Conservation (phyloP, 2,113 vertebrate genomes). For the Arothron firmamentum region DNA sequence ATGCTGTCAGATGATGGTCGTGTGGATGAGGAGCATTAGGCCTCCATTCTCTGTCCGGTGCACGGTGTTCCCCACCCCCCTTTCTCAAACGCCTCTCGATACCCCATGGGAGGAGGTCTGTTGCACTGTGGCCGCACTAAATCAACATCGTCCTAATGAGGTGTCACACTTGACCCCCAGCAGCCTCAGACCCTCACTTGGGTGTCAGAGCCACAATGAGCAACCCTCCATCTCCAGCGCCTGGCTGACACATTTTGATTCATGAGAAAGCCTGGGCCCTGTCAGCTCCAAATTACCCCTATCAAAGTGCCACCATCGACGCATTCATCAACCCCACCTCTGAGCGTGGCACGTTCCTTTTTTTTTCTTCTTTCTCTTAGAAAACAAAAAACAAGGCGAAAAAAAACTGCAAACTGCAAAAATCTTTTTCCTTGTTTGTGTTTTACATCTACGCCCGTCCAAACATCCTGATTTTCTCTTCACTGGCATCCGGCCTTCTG, state of each 20-base stretch:
- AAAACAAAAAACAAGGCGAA: not conserved
- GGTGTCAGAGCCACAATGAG: conserved; percentile 85
- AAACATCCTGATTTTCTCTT: conserved; percentile 8
- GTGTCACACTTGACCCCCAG: conserved; percentile 87
- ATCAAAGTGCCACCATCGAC: conserved; percentile 81
- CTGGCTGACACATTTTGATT: conserved; percentile 89
- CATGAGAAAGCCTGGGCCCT: conserved; percentile 82
- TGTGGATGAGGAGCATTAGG: conserved; percentile 62
- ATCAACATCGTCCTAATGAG: conserved; percentile 89
- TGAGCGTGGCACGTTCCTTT: not conserved
- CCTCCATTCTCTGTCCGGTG: conserved; percentile 67
- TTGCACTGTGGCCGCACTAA: conserved; percentile 79
- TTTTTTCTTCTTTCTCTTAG: conserved; percentile 28
- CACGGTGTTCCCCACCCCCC: conserved; percentile 61
- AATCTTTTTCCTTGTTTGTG: conserved; percentile 42
- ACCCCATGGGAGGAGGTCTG: conserved; percentile 77
- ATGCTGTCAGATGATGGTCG: conserved; percentile 67
- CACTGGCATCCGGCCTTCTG: conserved; percentile 36
- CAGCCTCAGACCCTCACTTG: conserved; percentile 76
- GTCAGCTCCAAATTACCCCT: conserved; percentile 84
- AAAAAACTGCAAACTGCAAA: conserved; percentile 2
- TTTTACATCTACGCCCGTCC: conserved; percentile 24
- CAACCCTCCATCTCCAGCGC: conserved; percentile 81
- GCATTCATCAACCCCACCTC: conserved; percentile 81
- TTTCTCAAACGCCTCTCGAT: conserved; percentile 55